Evolutionary conservation across 2,797 vertebrate species (phyloP).

Genomic region (Peromyscus attwateri): DNA sequence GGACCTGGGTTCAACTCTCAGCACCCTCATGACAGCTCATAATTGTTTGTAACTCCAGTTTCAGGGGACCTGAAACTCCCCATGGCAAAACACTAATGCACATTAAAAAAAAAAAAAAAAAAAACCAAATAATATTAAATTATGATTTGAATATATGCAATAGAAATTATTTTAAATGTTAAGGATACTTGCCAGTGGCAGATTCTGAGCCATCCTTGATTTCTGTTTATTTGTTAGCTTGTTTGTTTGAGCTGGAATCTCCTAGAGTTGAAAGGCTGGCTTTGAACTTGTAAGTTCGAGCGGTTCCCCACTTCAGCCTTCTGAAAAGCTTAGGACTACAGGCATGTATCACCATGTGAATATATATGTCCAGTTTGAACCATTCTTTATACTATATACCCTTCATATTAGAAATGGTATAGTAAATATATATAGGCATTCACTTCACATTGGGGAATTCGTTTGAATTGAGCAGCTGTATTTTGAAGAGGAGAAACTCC

Average conservation of each 20-base stretch:
- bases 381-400: background rate
- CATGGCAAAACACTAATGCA: background rate
- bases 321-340: background rate
- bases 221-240: background rate
- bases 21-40: background rate
- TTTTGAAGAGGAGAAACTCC: conserved; percentile 69
- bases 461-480: conserved; percentile 41
- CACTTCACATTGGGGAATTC: conserved; percentile 12
- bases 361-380: background rate
- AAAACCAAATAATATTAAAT: conserved; percentile 36
- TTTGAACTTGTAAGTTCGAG: background rate
- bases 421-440: background rate
- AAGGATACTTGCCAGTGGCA: conserved; percentile 55
- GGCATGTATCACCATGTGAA: background rate
- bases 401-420: conserved; percentile 2
- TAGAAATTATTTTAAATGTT: conserved; percentile 66
- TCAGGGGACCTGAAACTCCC: background rate
- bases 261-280: background rate
- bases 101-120: background rate
- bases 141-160: conserved; percentile 48
- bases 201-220: conserved; percentile 25
- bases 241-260: background rate
- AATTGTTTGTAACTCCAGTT: background rate
- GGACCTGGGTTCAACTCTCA: background rate
- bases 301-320: background rate